Base-by-base conservation (phyloP, 1,140 invertebrate species). In the Diorhabda carinulata region DNA sequence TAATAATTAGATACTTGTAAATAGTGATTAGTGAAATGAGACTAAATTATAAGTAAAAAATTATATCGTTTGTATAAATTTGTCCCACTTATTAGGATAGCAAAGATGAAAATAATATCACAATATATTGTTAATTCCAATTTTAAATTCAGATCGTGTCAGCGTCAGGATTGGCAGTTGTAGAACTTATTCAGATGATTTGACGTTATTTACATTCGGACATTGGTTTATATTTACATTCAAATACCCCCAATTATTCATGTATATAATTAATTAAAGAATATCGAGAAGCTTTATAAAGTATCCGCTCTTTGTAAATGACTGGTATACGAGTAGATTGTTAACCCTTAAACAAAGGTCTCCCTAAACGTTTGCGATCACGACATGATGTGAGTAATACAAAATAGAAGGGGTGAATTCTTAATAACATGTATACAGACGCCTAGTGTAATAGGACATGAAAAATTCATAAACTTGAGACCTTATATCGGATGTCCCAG, bases 321-420 rank as follows among this genome's bases (percentile, higher is more conserved):
- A 52, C 3, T 52, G 47, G 47, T n/a, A 25, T 25, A 25, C 25
- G 25, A 25, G 47, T 52, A 52, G 47, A 52, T 41, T 40, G 59
- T 41, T 8, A 61, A 41, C 59, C 59, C 59, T 61, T 41, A 61
- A 61, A 8, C n/a, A 8, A 8, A 43, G 59, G 25, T 61, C 42
- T 61, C 42, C 59, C n/a, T 61, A 61, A 61, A 61, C 59, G 59
- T 61, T 41, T 40, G 42, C 42, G 59, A 61, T 61, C 59, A 61
- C 59, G 59, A 61, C 59, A 61, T 61, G 40, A 61, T 61, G 40
- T 61, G 59, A 61, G 25, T 61, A 61, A 61, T 61, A 41, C 42
- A 61, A 61, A 61, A 61, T 41, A 61, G 59, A 61, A 61, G 59
- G 59, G 59, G 59, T 61, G 59, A 61, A 61, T 61, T 61, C 59